phyloP scores from a whole-genome alignment of 2,888 invertebrate genomes.

The Bimastos eiseni region DNA sequence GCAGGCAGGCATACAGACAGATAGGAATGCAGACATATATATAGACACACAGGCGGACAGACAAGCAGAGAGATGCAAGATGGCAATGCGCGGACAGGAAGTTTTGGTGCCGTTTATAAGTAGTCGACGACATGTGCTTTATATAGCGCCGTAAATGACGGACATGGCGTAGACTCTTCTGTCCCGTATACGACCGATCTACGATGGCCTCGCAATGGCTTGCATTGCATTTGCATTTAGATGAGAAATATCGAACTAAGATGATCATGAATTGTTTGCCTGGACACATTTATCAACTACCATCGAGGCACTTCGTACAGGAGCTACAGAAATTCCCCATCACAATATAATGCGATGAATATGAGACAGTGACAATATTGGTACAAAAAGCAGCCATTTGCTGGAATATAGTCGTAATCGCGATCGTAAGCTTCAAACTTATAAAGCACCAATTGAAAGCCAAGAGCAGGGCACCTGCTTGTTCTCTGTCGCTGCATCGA shows the following conservation, averaged over 20 bases:
- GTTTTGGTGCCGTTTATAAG: neutral
- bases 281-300: neutral
- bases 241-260: constrained; percentile 13
- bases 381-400: too few relatives aligned
- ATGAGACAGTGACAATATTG: too few relatives aligned
- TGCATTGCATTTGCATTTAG: neutral
- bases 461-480: too few relatives aligned
- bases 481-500: too few relatives aligned
- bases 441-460: too few relatives aligned
- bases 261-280: neutral
- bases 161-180: too few relatives aligned
- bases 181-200: neutral
- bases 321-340: neutral
- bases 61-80: constrained; percentile 19
- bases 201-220: neutral
- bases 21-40: constrained; percentile 39
- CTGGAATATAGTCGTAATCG: too few relatives aligned
- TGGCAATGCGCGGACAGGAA: neutral
- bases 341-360: neutral
- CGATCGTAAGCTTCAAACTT: too few relatives aligned
- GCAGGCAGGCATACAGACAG: constrained; percentile 43
- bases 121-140: neutral
- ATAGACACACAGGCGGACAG: constrained; percentile 38
- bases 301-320: neutral
- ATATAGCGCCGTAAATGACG: too few relatives aligned